phyloP scores from a whole-genome alignment of 1,140 invertebrate species.

The Hestina assimilis region DNA sequence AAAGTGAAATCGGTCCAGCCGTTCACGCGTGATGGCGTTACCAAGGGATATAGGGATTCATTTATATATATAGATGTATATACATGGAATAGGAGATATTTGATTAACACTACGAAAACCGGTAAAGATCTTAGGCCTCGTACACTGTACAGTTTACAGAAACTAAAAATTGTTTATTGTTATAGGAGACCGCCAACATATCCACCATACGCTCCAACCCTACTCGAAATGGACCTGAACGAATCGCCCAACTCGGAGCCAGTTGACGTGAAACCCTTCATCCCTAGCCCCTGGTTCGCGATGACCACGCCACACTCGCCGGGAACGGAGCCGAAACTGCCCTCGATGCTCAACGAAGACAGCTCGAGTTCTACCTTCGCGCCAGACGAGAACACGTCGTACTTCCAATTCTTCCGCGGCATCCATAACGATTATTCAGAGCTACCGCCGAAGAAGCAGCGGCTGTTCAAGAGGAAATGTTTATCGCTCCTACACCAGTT shows the following conservation, averaged over 20 bases:
- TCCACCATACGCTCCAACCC: constrained; percentile 31
- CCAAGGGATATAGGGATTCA: too few relatives aligned
- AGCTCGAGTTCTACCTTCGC: constrained; percentile 45
- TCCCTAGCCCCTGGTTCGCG: constrained; percentile 43
- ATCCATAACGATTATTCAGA: constrained; percentile 61
- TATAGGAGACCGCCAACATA: constrained; percentile 47
- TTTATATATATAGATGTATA: too few relatives aligned
- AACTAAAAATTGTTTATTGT: not conserved
- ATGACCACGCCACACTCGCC: constrained; percentile 15
- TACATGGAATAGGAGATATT: too few relatives aligned
- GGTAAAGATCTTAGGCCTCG: too few relatives aligned
- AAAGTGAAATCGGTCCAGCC: too few relatives aligned
- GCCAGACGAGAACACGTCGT: constrained; percentile 61
- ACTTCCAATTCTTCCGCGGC: constrained; percentile 69
- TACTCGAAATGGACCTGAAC: constrained; percentile 38
- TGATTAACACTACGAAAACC: too few relatives aligned
- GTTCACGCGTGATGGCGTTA: too few relatives aligned
- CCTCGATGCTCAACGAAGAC: constrained; percentile 39
- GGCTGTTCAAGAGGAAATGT: constrained; percentile 56
- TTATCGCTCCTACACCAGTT: constrained; percentile 52
- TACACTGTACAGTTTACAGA: too few relatives aligned
- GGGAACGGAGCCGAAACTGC: constrained; percentile 27
- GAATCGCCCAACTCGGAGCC: constrained; percentile 26
- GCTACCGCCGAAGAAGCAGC: constrained; percentile 43
- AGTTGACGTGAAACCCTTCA: constrained; percentile 45